These are phyloP conservation scores for Phasia obesa DNA, from an alignment of 2,888 invertebrate species.

Conservation along the genomic window DNA sequence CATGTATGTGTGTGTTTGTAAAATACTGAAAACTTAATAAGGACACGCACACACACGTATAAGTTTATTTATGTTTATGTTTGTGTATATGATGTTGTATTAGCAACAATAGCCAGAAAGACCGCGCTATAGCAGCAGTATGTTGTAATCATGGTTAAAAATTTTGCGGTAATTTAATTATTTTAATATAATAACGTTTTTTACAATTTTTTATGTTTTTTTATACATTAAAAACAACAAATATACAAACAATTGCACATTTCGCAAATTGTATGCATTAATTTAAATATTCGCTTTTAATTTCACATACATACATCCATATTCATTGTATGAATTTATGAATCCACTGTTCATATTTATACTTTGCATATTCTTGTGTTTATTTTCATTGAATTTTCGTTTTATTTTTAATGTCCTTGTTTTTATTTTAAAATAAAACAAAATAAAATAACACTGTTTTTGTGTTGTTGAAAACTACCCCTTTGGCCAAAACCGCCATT, in stretches of 20 bases:
- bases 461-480: constrained; percentile 40
- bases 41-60: not conserved
- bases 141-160: constrained; percentile 64
- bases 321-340: constrained; percentile 1
- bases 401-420: constrained; percentile 30
- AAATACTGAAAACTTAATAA: not conserved
- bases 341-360: constrained; percentile 15
- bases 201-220: constrained; percentile 53
- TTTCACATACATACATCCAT: not conserved
- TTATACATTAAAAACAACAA: not conserved
- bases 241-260: constrained; percentile 9
- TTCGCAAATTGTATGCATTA: constrained; percentile 11
- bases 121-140: constrained; percentile 61
- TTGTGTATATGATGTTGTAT: constrained; percentile 26
- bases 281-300: constrained; percentile 19
- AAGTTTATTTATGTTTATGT: not conserved
- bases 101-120: constrained; percentile 54
- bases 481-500: constrained; percentile 43
- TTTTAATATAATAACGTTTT: constrained; percentile 57
- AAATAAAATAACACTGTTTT: too few relatives aligned
- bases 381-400: constrained; percentile 25
- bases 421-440: constrained; percentile 21
- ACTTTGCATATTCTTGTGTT: not conserved
- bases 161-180: constrained; percentile 69
- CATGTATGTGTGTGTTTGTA: not conserved